These are phyloP conservation scores for Dryococelus australis DNA, from an alignment of 2,888 invertebrate genomes.

Conservation along the genomic window DNA sequence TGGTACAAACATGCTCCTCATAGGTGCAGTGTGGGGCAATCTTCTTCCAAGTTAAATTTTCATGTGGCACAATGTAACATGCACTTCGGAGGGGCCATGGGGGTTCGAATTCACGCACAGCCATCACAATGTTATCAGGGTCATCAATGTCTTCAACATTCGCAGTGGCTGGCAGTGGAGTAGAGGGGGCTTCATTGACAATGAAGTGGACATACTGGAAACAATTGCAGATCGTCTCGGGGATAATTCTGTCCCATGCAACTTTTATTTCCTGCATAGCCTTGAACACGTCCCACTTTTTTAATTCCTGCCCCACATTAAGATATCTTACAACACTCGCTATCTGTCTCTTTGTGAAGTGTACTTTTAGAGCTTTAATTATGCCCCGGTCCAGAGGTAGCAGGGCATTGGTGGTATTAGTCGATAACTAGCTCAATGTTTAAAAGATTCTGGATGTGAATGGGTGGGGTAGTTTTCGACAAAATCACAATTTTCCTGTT, in stretches of 20 bases:
- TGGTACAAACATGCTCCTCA: not conserved
- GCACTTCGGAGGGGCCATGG: not conserved
- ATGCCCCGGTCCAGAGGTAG: conserved; percentile 34
- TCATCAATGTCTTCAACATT: not conserved
- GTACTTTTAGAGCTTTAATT: not conserved
- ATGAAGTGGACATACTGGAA: not conserved
- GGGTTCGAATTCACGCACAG: too few species aligned
- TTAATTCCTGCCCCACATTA: not conserved
- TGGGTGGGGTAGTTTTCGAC: conserved; percentile 33
- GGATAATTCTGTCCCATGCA: not conserved
- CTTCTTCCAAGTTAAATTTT: not conserved
- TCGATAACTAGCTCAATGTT: conserved; percentile 31
- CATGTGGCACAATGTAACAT: not conserved
- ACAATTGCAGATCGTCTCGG: not conserved
- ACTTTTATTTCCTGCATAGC: not conserved
- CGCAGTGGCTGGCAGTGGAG: not conserved
- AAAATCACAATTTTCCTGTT: conserved; percentile 30
- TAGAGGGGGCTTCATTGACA: not conserved
- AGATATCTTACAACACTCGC: not conserved
- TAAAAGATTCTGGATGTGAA: not conserved
- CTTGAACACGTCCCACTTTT: not conserved
- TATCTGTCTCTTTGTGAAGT: not conserved
- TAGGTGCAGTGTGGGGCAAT: not conserved
- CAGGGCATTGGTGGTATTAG: conserved; percentile 27
- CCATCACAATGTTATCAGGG: not conserved